phyloP scores from a whole-genome alignment of 2,888 invertebrate genomes.

The Phyto melanocephala region DNA sequence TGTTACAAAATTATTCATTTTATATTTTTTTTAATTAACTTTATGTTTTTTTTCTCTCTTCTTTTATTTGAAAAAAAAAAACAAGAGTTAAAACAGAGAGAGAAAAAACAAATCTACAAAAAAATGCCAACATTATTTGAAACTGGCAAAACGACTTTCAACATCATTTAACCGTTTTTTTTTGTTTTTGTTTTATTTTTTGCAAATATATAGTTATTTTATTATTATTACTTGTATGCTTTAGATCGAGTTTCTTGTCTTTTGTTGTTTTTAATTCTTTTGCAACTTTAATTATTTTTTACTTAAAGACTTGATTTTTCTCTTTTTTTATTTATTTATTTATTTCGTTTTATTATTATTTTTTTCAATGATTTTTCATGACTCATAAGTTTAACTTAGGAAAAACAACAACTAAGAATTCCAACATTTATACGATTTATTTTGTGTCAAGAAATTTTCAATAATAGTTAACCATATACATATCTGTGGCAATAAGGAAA shows the following conservation, averaged over 20 bases:
- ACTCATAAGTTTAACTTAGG: constrained; percentile 18
- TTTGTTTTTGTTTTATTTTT: constrained; percentile 40
- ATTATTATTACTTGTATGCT: constrained; percentile 10
- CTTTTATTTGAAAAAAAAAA: neutral
- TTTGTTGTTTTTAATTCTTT: constrained; percentile 35
- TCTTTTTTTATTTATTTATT: too few species aligned
- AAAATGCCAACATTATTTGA: constrained; percentile 33
- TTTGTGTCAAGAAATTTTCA: too few species aligned
- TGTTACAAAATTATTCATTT: constrained; percentile 38
- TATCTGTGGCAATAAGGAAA: too few species aligned
- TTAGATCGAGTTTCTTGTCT: neutral
- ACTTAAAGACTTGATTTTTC: constrained; percentile 5
- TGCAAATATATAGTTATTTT: constrained; percentile 40
- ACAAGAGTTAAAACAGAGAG: constrained; percentile 1
- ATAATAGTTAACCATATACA: too few species aligned
- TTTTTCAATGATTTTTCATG: neutral
- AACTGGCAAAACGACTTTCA: constrained; percentile 78
- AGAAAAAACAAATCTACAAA: constrained; percentile 23
- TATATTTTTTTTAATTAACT: constrained; percentile 29
- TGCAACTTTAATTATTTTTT: constrained; percentile 11
- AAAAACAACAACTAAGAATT: too few species aligned
- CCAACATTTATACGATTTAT: too few species aligned
- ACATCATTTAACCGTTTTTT: constrained; percentile 69
- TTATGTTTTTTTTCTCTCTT: neutral
- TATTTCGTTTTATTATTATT: constrained; percentile 1